Evolutionary conservation across 53 echinoderm and acorn worm species (phyloP).

Genomic region (Crossaster papposus): DNA sequence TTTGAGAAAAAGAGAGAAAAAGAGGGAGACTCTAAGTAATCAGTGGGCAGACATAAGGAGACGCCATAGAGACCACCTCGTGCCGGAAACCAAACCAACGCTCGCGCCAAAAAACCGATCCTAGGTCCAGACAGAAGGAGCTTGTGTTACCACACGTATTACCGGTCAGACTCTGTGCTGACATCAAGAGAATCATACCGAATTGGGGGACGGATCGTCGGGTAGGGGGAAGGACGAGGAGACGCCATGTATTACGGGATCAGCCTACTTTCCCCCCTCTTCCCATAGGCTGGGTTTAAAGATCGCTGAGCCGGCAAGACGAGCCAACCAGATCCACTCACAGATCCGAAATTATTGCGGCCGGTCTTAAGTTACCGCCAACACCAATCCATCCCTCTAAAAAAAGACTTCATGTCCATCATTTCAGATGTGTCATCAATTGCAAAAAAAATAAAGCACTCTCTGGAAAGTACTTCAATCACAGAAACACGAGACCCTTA

Average conservation of each 20-base stretch:
- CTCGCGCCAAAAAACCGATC: constrained; percentile 13
- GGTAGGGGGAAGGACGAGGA: background rate
- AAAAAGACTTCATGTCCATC: background rate
- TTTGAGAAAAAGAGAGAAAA: background rate
- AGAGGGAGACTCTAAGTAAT: too few species aligned
- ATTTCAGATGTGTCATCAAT: background rate
- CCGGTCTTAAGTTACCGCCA: constrained; percentile 41
- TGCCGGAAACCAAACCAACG: constrained; percentile 46
- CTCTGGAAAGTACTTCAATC: background rate
- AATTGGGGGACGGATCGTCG: constrained; percentile 3
- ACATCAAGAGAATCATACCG: background rate
- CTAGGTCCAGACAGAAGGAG: constrained; percentile 13
- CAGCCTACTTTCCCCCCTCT: background rate
- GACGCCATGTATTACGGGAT: constrained; percentile 14
- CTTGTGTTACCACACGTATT: constrained; percentile 56
- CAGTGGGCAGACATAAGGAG: constrained; percentile 22
- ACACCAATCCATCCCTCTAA: background rate
- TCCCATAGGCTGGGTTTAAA: background rate
- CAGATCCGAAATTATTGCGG: constrained; percentile 46
- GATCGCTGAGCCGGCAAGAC: background rate
- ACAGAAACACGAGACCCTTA: constrained; percentile 7
- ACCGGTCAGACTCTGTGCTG: constrained; percentile 27
- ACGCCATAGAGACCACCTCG: constrained; percentile 20
- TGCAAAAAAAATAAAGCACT: constrained; percentile 7
- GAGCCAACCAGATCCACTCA: background rate